Percentiles rank a stretch among this genome's conserved stretches.
Evolutionary conservation across 2,888 invertebrate genomes (phyloP).

Genomic region (Xestobium rufovillosum): DNA sequence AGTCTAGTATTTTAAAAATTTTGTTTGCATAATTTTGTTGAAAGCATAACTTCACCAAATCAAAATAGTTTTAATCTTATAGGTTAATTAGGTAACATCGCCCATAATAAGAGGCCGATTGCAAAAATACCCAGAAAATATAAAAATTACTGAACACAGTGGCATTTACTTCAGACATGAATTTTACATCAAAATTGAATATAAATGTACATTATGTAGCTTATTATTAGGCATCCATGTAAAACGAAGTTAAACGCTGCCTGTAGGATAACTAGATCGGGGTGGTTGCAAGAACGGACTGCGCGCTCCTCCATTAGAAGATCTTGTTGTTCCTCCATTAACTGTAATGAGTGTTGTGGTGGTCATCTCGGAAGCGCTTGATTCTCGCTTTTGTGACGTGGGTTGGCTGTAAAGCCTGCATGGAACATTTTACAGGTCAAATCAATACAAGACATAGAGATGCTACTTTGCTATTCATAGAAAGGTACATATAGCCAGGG

Average conservation of each 20-base stretch:
- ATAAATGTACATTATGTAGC: too few species aligned
- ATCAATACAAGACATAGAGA: not conserved
- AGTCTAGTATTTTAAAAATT: too few species aligned
- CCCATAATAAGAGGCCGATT: too few species aligned
- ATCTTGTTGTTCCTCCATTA: conserved; percentile 36
- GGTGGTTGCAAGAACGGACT: conserved; percentile 38
- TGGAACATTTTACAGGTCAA: conserved; percentile 12
- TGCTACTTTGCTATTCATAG: conserved; percentile 5
- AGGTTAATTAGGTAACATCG: too few species aligned
- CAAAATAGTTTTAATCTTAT: too few species aligned
- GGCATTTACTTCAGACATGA: too few species aligned
- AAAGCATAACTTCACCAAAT: too few species aligned
- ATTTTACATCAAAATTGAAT: too few species aligned
- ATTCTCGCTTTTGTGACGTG: conserved; percentile 64
- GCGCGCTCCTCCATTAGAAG: conserved; percentile 27
- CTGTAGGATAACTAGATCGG: conserved; percentile 28
- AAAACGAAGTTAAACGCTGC: conserved; percentile 27
- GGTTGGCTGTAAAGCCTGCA: conserved; percentile 67
- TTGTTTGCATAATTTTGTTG: too few species aligned
- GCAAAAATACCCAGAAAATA: too few species aligned
- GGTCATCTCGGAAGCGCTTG: conserved; percentile 70
- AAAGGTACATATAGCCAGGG: not conserved
- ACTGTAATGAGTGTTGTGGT: conserved; percentile 64
- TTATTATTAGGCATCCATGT: too few species aligned
- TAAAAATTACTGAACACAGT: too few species aligned